A percentile compares a stretch with the other conserved stretches of the same genome.
Evolutionary conservation across 2,113 vertebrate genomes (phyloP).

Genomic region (Paracyprichromis sp.): DNA sequence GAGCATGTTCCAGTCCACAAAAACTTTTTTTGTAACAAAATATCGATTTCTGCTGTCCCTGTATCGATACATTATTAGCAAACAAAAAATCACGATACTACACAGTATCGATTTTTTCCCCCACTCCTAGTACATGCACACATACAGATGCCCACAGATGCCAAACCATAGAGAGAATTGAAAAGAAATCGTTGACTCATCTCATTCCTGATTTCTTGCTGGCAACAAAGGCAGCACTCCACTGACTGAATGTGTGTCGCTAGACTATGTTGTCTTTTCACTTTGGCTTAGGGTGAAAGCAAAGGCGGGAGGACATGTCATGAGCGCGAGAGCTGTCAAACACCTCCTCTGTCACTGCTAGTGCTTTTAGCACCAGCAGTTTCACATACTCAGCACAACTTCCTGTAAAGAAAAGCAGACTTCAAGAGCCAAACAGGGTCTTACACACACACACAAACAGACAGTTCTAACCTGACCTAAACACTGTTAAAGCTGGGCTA

Average conservation of each 20-base stretch:
- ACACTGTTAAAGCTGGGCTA: not conserved
- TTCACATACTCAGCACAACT: constrained; percentile 1
- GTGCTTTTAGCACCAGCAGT: constrained; percentile 6
- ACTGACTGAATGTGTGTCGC: constrained; percentile 4
- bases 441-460: not conserved
- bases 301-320: not conserved
- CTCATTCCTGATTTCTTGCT: constrained; percentile 28
- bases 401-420: not conserved
- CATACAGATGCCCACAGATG: not conserved
- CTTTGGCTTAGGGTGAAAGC: constrained; percentile 34
- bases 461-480: not conserved
- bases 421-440: not conserved
- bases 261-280: constrained; percentile 39
- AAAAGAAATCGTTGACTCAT: constrained; percentile 43
- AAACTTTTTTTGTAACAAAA: no score
- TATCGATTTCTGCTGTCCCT: no score
- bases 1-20: no score
- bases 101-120: no score
- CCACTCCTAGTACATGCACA: not conserved
- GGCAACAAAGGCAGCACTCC: constrained; percentile 18
- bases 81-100: no score
- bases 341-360: constrained; percentile 9
- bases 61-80: no score
- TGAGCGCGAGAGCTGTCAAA: constrained; percentile 7
- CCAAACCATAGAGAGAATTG: not conserved